Conservation (phyloP, 2,888 invertebrate genomes). For the Trachelus tabidus region DNA sequence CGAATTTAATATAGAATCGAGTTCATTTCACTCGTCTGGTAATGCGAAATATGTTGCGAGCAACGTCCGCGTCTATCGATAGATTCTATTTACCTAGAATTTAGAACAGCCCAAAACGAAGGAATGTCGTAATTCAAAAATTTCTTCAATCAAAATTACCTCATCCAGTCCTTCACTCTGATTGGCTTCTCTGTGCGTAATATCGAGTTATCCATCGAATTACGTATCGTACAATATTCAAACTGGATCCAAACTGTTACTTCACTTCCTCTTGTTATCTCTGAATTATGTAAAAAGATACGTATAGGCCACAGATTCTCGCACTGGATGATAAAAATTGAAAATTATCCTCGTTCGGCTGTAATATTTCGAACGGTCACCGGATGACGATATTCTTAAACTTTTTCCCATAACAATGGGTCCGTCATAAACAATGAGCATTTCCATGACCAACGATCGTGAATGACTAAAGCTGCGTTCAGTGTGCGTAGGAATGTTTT, state of each 20-base stretch:
- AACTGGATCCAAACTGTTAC: neutral
- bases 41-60: neutral
- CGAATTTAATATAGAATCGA: constrained; percentile 22
- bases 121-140: neutral
- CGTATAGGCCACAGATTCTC: neutral
- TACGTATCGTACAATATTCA: neutral
- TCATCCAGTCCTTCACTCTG: too few species aligned
- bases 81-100: neutral
- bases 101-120: neutral
- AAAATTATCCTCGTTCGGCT: neutral
- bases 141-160: neutral
- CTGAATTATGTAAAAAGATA: neutral
- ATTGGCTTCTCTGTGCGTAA: too few species aligned
- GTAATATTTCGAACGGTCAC: neutral
- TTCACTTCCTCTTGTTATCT: neutral
- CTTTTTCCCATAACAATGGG: neutral
- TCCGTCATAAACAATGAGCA: neutral
- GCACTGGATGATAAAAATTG: neutral
- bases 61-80: neutral
- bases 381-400: neutral
- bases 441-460: neutral
- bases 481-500: neutral
- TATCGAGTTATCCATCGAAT: neutral
- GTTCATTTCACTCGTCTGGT: constrained; percentile 16
- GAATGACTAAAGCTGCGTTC: neutral